Evolutionary conservation across 2,113 vertebrate genomes (phyloP), one percentile per base, ranked within the genome.

Genomic region (Rhinichthys klamathensis): DNA sequence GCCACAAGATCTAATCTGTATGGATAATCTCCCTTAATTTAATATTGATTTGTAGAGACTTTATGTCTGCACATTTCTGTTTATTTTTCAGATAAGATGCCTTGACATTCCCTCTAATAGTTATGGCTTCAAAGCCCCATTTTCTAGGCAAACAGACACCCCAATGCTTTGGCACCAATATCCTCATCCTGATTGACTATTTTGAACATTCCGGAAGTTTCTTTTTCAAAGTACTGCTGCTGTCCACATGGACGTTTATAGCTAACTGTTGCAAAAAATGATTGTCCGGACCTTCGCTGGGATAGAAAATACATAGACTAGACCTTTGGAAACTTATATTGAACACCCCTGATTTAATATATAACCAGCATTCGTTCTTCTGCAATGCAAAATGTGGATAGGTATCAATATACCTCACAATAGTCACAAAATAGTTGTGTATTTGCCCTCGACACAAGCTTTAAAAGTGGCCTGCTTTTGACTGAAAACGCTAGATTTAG

Each of bases 31-130:
- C 30, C 6, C 18, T 27, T 88, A 74, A 85, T 85, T 80, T 35
- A 74, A 77, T 80, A 88, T 88, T 46, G 86, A 84, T 74, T 84
- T 35, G 11, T 69, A 4, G 4, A 70, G 15, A 80, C 63, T 70
- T 51, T 46, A 65, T 18, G 49, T 35, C 15, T 23, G 25, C 32
- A 69, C 32, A 2, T 69, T 67, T 69, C 32, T 21, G 65, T 7
- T 21, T 18, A 38, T 69, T 35, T 32, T 69, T 35, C 25, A 51
- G 70, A 75, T 60, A 63, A 63, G 78, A 81, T 12, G 27, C 25
- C 27, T 73, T 41, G 30, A 38, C 65, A 13, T 58, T 46, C 3
- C 25, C 2, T 60, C 32, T 41, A 23, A 69, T 38, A 38, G 8
- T 38, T 11, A 56, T 23, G 7, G 2, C 54, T 56, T 56, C 18